Evolutionary conservation across 2,888 invertebrate species (phyloP), one percentile per base, ranked within the genome.

Genomic region (Leptinotarsa haldemani): DNA sequence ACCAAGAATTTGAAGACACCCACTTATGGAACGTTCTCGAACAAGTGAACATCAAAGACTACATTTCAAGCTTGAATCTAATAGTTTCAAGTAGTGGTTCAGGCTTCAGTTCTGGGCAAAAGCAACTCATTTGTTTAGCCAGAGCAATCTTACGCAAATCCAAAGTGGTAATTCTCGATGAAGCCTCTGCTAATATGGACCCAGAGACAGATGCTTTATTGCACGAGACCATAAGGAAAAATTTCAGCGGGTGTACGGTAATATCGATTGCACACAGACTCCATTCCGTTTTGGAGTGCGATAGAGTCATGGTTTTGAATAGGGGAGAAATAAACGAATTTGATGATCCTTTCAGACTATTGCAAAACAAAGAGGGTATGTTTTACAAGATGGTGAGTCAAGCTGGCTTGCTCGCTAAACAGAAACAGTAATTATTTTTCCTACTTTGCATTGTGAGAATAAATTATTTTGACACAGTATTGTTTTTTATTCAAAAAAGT

Each of bases 111-210:
- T 77, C 74, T 1, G 76, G 90, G 0, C 90, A 90, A 81, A 84
- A 89, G 56, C 90, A 90, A 79, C 84, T 90, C 22, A 84, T 90
- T 65, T 90, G 90, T 80, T 83, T 90, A 61, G 90, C 89, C 4
- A 82, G 90, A 71, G 90, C 90, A 16, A 85, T 90, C 69, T 83
- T 90, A 16, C 82, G 87, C 68, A 84, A 85, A 61, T 89, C 88
- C 74, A 87, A 85, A 73, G 87, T 90, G 64, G 82, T 90, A 15
- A 86, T 90, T 22, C 82, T 90, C 50, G 90, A 90, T 79, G 90
- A 90, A 83, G 90, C 90, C 3, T 90, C 90, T 1, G 94, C 95
- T 52, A 95, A 94, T 84, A 94, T 95, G n/a, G 95, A 95, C 86
- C 93, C 92, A 0, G 91, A 92, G 74, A 95, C 94, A 48, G 95